A percentile compares a stretch with the other conserved stretches of the same genome.
These are phyloP conservation scores for Semnornis frantzii DNA, from an alignment of 2,113 vertebrate genomes.

Conservation along the genomic window DNA sequence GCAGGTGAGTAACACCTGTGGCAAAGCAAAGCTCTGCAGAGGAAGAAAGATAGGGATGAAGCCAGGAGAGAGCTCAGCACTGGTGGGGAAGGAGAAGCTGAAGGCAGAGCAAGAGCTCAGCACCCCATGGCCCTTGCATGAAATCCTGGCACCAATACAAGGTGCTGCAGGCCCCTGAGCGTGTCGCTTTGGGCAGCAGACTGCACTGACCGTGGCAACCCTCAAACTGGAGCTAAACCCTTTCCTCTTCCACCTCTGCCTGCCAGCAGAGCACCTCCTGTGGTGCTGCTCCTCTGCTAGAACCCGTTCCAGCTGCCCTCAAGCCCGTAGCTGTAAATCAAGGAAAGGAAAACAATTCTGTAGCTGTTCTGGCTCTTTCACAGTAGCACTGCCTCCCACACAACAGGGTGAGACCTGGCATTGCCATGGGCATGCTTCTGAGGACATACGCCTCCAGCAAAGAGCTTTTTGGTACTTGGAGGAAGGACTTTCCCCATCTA, in stretches of 20 bases:
- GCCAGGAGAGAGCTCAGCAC: not conserved
- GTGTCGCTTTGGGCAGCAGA: not conserved
- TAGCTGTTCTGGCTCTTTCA: not conserved
- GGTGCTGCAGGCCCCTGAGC: not conserved
- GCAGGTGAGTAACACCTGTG: slow-evolving; percentile 34
- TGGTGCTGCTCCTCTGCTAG: not conserved
- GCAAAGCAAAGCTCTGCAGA: not conserved
- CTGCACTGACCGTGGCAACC: not conserved
- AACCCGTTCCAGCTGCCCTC: not conserved
- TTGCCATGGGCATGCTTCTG: not conserved
- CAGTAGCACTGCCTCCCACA: not conserved
- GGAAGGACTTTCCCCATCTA: not conserved
- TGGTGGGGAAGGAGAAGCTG: not conserved
- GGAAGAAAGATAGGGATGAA: not conserved
- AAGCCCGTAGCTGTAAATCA: not conserved
- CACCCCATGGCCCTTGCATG: rapidly evolving
- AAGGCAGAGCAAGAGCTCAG: not conserved
- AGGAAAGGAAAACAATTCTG: not conserved
- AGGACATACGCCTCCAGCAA: not conserved
- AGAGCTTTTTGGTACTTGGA: not conserved
- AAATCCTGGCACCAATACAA: not conserved
- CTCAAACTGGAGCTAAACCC: not conserved
- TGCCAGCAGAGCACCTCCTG: not conserved
- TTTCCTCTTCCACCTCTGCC: rapidly evolving
- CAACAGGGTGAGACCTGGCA: not conserved